Conservation (phyloP, 2,888 invertebrate species). For the Trissolcus japonicus region DNA sequence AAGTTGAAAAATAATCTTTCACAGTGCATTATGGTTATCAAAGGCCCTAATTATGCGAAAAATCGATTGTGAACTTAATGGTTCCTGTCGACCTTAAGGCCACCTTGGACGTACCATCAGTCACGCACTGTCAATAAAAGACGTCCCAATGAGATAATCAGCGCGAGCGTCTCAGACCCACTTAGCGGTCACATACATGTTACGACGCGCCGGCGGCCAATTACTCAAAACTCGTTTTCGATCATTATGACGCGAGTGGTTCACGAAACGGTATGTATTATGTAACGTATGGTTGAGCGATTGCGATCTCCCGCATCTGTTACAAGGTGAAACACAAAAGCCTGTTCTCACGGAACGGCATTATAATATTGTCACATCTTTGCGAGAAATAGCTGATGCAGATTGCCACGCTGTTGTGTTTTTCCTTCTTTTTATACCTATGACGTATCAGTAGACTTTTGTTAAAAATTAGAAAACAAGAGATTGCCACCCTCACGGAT, state of each 20-base stretch:
- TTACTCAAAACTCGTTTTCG: conserved; percentile 29
- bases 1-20: not conserved
- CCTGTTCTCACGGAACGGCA: conserved; percentile 28
- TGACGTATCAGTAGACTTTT: not conserved
- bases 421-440: conserved; percentile 13
- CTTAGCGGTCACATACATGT: conserved; percentile 9
- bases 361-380: conserved; percentile 24
- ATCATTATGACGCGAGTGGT: conserved; percentile 32
- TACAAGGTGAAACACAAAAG: conserved; percentile 45
- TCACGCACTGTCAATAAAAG: conserved; percentile 26
- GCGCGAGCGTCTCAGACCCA: not conserved
- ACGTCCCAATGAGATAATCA: conserved; percentile 24
- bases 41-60: conserved; percentile 1
- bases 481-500: too few species aligned
- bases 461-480: too few species aligned
- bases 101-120: conserved; percentile 9
- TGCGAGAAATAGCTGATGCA: not conserved
- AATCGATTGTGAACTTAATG: not conserved
- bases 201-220: conserved; percentile 1
- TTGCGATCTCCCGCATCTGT: conserved; percentile 39
- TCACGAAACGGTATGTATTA: conserved; percentile 25
- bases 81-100: not conserved
- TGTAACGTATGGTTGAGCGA: conserved; percentile 18
- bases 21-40: not conserved
- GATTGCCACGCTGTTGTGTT: conserved; percentile 6